Base-by-base conservation (phyloP, 2,888 invertebrate genomes). In the Sinodicranocentrus sp. region DNA sequence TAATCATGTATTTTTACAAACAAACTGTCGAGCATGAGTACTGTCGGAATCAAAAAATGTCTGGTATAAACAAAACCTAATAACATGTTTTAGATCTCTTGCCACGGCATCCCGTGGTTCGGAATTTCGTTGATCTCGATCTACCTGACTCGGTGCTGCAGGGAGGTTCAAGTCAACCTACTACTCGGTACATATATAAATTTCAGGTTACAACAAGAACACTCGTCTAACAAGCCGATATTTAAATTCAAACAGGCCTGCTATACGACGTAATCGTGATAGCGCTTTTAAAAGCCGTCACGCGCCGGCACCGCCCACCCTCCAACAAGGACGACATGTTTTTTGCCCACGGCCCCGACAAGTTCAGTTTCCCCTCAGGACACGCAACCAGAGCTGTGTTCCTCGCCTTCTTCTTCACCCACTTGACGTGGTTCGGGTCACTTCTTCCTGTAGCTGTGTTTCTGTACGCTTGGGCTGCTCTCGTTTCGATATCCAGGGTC, bases 341-440 rank as follows among this genome's bases (percentile, higher is more conserved):
- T 1, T 87, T 96, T 21, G 57, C 82, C 15, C 33, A 44, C 25
- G 95, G 96, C 0, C 95, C 97, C 0, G 98, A 98, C 91, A 95
- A 96, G 89, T 98, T 94, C 52, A 94, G 95, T 65, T 99, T 99
- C 90, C 99, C 98, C 13, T 98, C 98, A 0, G 98, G 98, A 0
- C 98, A 99, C 90, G 94, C 97, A 0, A 97, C 98, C 26, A 92
- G 98, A 88, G 94, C 96, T 0, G 93, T 94, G 2, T 93, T 95
- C 90, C 92, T 98, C 23, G 92, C 94, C 2, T 93, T 94, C 82
- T 95, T 96, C 90, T 94, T 97, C 86, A 84, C 90, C 0, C 84
- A 88, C 8, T 80, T 85, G 1, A 91, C 93, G 0, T 89, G 92
- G 5, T 88, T 95, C 71, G n/a, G 15, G 23, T 26, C 26, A 1